These are phyloP conservation scores for Campylorhamphus procurvoides DNA, from an alignment of 2,113 vertebrate species.

Conservation along the genomic window DNA sequence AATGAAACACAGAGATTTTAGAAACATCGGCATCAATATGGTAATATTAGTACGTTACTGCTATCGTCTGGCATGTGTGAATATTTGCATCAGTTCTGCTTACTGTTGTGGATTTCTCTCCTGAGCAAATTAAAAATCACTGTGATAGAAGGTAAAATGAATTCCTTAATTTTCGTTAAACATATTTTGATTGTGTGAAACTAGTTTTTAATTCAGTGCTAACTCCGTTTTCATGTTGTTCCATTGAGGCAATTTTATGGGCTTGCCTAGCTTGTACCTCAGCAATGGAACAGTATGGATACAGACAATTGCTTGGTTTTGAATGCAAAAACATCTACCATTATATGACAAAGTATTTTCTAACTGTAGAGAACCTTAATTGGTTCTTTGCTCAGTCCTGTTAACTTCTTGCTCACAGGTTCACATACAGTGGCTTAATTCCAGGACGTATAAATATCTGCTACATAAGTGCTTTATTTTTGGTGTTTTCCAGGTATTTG, in stretches of 20 bases:
- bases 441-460: not conserved
- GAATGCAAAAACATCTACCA: not conserved
- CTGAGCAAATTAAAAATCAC: not conserved
- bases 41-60: fast-evolving
- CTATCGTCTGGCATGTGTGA: fast-evolving
- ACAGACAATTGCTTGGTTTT: not conserved
- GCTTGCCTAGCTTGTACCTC: not conserved
- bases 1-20: not conserved
- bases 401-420: not conserved
- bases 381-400: not conserved
- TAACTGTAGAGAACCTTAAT: not conserved
- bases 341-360: not conserved
- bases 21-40: not conserved
- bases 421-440: not conserved
- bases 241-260: not conserved
- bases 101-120: not conserved
- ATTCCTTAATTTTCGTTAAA: not conserved
- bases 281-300: not conserved
- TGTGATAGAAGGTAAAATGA: not conserved
- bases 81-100: not conserved
- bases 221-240: not conserved
- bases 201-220: not conserved
- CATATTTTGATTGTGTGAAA: not conserved
- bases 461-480: not conserved
- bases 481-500: not conserved